These are phyloP conservation scores for Himalopsyche japonica DNA, from an alignment of 2,888 invertebrate genomes.

Conservation along the genomic window DNA sequence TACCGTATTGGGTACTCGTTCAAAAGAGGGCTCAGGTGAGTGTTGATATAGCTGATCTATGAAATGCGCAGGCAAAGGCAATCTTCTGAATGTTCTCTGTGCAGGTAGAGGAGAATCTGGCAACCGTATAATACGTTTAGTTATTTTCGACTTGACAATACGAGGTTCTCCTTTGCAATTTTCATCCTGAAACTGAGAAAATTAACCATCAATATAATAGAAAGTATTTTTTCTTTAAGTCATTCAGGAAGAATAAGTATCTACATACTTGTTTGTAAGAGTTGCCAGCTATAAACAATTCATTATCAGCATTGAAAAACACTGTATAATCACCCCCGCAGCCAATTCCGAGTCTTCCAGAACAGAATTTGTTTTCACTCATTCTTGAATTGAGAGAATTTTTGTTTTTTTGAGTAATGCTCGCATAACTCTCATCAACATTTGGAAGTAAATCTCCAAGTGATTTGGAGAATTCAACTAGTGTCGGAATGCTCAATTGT, in stretches of 20 bases:
- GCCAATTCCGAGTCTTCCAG: slow-evolving; percentile 49
- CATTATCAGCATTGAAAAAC: slow-evolving; percentile 67
- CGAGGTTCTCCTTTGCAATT: slow-evolving; percentile 61
- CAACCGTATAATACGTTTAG: slow-evolving; percentile 72
- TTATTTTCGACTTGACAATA: slow-evolving; percentile 71
- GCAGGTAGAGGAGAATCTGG: slow-evolving; percentile 49
- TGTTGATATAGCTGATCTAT: slow-evolving; percentile 9
- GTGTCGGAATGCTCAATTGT: slow-evolving; percentile 61
- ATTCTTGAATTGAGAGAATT: slow-evolving; percentile 5
- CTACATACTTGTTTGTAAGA: slow-evolving; percentile 63
- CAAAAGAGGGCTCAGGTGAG: background rate
- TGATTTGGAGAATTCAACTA: slow-evolving; percentile 51
- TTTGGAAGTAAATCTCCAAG: background rate
- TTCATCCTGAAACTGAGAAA: slow-evolving; percentile 56
- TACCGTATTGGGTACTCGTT: slow-evolving; percentile 31
- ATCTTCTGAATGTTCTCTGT: slow-evolving; percentile 30
- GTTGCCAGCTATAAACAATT: slow-evolving; percentile 77
- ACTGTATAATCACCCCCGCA: slow-evolving; percentile 81
- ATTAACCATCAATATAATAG: background rate
- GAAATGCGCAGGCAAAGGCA: slow-evolving; percentile 23
- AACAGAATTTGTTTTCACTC: slow-evolving; percentile 10
- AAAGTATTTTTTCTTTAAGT: no score
- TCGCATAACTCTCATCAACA: slow-evolving; percentile 45
- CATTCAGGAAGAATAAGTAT: background rate
- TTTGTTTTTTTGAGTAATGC: slow-evolving; percentile 17